A percentile compares a stretch with the other conserved stretches of the same genome.
These are phyloP conservation scores for Apotomis betuletana DNA, from an alignment of 2,888 invertebrate species.

Conservation along the genomic window DNA sequence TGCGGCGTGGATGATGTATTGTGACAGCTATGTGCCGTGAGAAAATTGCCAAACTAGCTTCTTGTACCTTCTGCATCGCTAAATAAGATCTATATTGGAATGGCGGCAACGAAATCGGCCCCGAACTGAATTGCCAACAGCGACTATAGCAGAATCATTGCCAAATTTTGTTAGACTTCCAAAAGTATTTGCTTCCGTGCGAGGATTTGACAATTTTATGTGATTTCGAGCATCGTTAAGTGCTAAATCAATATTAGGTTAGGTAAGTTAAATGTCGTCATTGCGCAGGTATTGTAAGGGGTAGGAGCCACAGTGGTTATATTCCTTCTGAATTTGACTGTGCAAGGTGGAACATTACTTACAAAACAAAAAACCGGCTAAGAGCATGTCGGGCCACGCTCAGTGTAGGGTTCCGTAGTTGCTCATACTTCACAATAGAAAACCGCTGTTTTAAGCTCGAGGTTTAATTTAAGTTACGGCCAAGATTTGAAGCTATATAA, in stretches of 20 bases:
- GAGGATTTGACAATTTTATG: slow-evolving; percentile 14
- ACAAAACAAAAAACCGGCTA: no score
- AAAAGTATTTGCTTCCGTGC: slow-evolving; percentile 29
- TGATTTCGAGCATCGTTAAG: not conserved
- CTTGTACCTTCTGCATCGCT: slow-evolving; percentile 16
- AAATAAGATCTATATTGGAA: slow-evolving; percentile 29
- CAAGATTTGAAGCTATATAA: no score
- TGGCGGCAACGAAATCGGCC: slow-evolving; percentile 18
- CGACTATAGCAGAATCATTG: slow-evolving; percentile 40
- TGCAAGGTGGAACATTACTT: no score
- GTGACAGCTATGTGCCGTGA: slow-evolving; percentile 39
- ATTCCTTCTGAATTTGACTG: not conserved
- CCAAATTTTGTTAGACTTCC: slow-evolving; percentile 36
- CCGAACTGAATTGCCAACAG: slow-evolving; percentile 26
- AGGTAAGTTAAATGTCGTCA: not conserved
- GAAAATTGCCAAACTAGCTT: slow-evolving; percentile 21
- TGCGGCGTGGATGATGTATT: slow-evolving; percentile 41
- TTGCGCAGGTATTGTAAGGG: not conserved
- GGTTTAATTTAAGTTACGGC: no score
- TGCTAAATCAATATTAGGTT: not conserved
- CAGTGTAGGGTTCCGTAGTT: no score
- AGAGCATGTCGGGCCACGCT: no score
- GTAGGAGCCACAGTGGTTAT: not conserved
- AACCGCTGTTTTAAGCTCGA: no score
- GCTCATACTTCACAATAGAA: no score